A percentile compares a stretch with the other conserved stretches of the same genome.
Evolutionary conservation across 2,113 vertebrate genomes (phyloP).

Genomic region (Thermophis baileyi): DNA sequence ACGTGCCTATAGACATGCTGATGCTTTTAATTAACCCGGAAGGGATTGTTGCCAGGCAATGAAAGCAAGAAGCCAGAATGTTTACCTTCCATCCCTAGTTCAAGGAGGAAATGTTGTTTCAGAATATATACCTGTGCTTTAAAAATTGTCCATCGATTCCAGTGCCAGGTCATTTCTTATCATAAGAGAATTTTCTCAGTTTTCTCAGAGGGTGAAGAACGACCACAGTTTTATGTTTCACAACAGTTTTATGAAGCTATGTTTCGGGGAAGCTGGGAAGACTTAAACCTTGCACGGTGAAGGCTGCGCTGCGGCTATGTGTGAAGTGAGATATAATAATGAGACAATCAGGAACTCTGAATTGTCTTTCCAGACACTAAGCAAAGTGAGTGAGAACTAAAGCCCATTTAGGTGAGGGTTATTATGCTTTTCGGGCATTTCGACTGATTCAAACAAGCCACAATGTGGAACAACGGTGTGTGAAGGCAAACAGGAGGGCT

Average conservation of each 20-base stretch:
- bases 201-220: not conserved
- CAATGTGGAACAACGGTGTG: not conserved
- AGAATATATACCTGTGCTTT: not conserved
- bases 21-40: constrained; percentile 16
- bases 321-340: not conserved
- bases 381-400: not conserved
- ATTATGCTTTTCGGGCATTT: not conserved
- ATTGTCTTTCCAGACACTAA: not conserved
- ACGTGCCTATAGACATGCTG: not conserved
- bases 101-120: not conserved
- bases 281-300: not conserved
- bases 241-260: not conserved
- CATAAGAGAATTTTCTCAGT: not conserved
- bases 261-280: not conserved
- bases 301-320: not conserved
- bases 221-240: not conserved
- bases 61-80: not conserved
- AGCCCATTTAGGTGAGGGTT: not conserved
- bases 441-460: not conserved
- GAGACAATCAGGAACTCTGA: not conserved
- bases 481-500: not conserved
- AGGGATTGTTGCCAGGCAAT: constrained; percentile 20
- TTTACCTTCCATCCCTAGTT: not conserved
- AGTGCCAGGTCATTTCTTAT: not conserved
- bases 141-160: not conserved